phyloP scores from a whole-genome alignment of 2,797 vertebrate species.

The Jordanella pulchra region DNA sequence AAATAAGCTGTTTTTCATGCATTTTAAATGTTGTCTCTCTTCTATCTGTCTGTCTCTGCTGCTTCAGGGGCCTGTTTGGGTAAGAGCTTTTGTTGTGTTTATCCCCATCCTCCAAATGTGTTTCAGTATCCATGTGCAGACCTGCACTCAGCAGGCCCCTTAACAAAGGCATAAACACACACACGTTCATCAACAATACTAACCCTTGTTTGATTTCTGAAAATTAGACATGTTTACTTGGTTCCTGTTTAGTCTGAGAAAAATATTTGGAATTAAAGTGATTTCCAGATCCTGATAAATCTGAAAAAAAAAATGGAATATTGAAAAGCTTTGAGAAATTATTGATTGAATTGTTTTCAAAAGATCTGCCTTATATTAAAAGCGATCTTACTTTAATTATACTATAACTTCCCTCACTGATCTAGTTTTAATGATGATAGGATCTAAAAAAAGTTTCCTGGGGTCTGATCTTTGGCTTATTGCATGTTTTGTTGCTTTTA shows the following conservation, averaged over 20 bases:
- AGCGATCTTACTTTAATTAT: neutral
- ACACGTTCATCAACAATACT: conserved; percentile 9
- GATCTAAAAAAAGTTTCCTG: neutral
- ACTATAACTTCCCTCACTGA: neutral
- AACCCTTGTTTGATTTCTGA: conserved; percentile 34
- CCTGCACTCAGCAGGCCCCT: conserved; percentile 27
- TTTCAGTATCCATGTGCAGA: conserved; percentile 47
- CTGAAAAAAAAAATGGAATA: neutral
- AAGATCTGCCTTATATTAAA: neutral
- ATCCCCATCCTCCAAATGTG: conserved; percentile 40
- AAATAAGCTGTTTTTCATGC: conserved; percentile 23
- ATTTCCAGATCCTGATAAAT: neutral
- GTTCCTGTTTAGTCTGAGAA: neutral
- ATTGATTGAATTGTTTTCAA: neutral
- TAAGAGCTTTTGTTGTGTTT: conserved; percentile 78
- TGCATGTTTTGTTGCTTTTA: neutral
- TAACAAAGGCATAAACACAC: conserved; percentile 12
- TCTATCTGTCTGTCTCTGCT: conserved; percentile 77
- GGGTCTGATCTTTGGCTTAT: neutral
- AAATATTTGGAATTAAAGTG: neutral
- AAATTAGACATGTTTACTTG: conserved; percentile 9
- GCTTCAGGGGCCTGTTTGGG: conserved; percentile 89
- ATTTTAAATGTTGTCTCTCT: conserved; percentile 74
- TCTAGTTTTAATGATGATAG: neutral
- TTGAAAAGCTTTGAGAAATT: neutral